A percentile compares a stretch with the other conserved stretches of the same genome.
These are phyloP conservation scores for Dufourea novaeangliae DNA, from an alignment of 1,140 invertebrate genomes.

Conservation along the genomic window DNA sequence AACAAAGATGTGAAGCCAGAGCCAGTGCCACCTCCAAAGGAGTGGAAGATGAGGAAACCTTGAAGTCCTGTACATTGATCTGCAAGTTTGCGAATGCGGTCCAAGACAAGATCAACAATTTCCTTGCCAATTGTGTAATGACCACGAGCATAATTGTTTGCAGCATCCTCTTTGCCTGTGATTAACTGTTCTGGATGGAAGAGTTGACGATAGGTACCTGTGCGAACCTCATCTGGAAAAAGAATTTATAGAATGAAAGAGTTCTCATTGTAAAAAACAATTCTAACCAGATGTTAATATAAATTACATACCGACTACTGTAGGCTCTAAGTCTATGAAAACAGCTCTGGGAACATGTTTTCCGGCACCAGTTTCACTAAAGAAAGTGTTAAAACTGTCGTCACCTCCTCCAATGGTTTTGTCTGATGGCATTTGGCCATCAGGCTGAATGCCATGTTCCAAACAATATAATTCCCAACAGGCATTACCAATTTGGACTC, in stretches of 20 bases:
- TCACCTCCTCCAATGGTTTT: constrained; percentile 74
- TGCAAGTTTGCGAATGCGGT: constrained; percentile 54
- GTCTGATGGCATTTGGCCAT: constrained; percentile 83
- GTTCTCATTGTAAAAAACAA: neutral
- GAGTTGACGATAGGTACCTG: constrained; percentile 83
- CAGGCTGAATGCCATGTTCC: constrained; percentile 76
- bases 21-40: constrained; percentile 80
- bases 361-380: constrained; percentile 59
- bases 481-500: constrained; percentile 93
- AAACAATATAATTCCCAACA: constrained; percentile 82
- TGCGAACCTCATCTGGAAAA: constrained; percentile 63
- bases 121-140: constrained; percentile 60
- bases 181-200: constrained; percentile 86
- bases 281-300: neutral
- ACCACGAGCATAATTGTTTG: constrained; percentile 85
- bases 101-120: constrained; percentile 53
- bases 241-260: constrained; percentile 74
- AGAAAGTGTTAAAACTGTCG: constrained; percentile 84
- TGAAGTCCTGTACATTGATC: constrained; percentile 59
- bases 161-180: constrained; percentile 85
- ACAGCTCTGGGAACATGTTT: constrained; percentile 60
- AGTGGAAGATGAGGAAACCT: constrained; percentile 80
- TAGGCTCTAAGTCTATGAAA: constrained; percentile 58
- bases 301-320: constrained; percentile 54
- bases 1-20: constrained; percentile 55